Conservation (phyloP, 2,888 invertebrate species). For the Leptopterna dolabrata region DNA sequence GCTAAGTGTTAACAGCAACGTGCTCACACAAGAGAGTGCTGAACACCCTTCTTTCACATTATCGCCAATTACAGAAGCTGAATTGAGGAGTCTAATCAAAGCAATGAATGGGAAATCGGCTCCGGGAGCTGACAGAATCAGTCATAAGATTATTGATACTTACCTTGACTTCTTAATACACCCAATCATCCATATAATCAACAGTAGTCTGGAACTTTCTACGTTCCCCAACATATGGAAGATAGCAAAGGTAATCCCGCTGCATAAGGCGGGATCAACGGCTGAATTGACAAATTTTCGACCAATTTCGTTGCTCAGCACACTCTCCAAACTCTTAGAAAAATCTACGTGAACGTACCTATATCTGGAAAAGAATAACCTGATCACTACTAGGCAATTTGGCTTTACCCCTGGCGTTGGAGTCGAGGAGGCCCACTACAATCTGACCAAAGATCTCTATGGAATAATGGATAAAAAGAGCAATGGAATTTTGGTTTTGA, state of each 20-base stretch:
- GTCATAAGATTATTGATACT: neutral
- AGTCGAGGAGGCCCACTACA: no score
- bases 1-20: neutral
- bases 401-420: slow-evolving; percentile 13
- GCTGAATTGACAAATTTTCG: neutral
- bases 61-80: slow-evolving; percentile 7
- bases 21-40: neutral
- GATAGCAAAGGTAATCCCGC: neutral
- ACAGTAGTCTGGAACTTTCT: neutral
- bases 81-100: neutral
- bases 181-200: slow-evolving; percentile 12
- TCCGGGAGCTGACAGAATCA: slow-evolving; percentile 6
- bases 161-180: neutral
- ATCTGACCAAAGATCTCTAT: no score
- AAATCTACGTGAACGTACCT: neutral
- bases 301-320: neutral
- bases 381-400: neutral
- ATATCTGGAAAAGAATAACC: neutral
- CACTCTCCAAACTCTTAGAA: neutral
- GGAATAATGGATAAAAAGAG: no score
- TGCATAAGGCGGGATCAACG: neutral
- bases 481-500: no score
- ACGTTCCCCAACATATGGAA: neutral
- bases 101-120: neutral
- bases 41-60: neutral